Evolutionary conservation across 2,797 vertebrate species (phyloP).

Genomic region (Enteromius treurensis): DNA sequence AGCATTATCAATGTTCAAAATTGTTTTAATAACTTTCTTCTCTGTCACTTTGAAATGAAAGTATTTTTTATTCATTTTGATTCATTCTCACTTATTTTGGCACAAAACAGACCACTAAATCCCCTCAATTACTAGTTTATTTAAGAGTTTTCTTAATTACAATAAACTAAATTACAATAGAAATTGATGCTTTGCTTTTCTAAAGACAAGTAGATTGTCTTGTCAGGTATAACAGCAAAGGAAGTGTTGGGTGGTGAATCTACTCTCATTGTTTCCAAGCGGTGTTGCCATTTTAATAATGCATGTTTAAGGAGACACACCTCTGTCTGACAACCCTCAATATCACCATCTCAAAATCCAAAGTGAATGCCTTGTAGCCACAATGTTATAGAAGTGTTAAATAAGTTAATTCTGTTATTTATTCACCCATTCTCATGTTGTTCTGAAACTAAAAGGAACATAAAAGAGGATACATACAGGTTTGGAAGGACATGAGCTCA

Average conservation of each 20-base stretch:
- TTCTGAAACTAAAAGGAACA: background rate
- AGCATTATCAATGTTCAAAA: background rate
- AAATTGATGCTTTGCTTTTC: background rate
- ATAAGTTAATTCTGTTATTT: background rate
- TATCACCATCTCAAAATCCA: background rate
- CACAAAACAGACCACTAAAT: background rate
- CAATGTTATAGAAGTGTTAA: background rate
- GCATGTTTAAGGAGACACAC: conserved; percentile 47
- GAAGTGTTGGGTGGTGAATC: conserved; percentile 25
- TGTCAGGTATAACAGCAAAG: background rate
- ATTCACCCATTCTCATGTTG: background rate
- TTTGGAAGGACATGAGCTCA: background rate
- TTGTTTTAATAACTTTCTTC: background rate
- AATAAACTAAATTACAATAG: background rate
- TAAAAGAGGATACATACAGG: background rate
- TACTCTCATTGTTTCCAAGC: conserved; percentile 45
- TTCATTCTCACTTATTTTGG: background rate
- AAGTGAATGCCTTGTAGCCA: background rate
- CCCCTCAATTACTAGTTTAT: background rate
- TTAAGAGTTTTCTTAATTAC: background rate
- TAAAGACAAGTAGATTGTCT: background rate
- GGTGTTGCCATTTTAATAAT: conserved; percentile 49
- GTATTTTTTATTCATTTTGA: background rate
- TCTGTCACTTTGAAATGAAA: background rate
- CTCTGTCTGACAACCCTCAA: conserved; percentile 25